Base-by-base conservation (phyloP, 1,140 invertebrate genomes). In the Chymomyza costata region DNA sequence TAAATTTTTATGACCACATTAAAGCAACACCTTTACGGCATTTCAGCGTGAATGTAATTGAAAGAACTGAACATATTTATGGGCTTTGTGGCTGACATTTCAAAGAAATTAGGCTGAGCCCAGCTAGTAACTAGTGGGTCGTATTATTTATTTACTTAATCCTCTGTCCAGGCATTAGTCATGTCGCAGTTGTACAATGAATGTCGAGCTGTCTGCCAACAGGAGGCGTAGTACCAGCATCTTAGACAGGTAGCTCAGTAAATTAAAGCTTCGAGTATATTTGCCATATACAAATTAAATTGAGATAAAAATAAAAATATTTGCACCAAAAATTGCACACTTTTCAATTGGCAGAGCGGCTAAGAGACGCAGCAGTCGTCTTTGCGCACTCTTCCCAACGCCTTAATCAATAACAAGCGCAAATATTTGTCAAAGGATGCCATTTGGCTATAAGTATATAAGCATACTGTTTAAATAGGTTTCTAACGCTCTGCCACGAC, bases 391-490 rank as follows among this genome's bases (percentile, higher is more conserved):
- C 21, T 45, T 51, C 48, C 3, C 21, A 25, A 8, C 21, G 21
- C 21, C 43, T 63, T 45, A 59, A 58, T 54, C 54, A 71, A 54
- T 53, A 59, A 67, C 58, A 25, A 16, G 8, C 6, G 43, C 37
- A 63, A 80, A 80, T 80, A 80, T 78, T 78, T 78, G 64, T 63
- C 63, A 68, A 78, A 68, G 73, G 73, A 67, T 80, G 67, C 51
- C 73, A 73, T 61, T 80, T 71, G 64, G 60, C 74, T 61, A 73
- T 67, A 73, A 78, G 73, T 71, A 34, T 28, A 5, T 3, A 3
- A 14, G 35, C 11, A 73, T 59, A 81, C 60, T 80, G 74, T 80
- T 80, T 80, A 81, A 80, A 80, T 80, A 80, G 73, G 73, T 67
- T 71, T 54, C 54, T 28, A 6, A 5, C 25, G 5, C 25, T n/a